Conservation (phyloP, 2,113 vertebrate genomes). For the Baryphthengus martii region DNA sequence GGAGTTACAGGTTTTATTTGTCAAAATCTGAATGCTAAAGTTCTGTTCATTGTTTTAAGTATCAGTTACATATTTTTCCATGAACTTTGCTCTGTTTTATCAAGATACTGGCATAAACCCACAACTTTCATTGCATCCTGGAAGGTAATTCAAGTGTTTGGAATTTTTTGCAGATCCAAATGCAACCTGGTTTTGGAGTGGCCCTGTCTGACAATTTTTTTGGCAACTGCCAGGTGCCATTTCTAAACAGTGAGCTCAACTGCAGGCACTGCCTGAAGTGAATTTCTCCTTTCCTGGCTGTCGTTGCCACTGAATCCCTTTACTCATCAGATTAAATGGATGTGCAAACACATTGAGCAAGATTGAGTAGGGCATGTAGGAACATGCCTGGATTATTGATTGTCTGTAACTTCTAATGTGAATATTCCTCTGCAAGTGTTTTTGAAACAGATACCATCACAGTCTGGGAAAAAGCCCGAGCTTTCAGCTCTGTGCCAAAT, state of each 20-base stretch:
- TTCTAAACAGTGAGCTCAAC: not conserved
- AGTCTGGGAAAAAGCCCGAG: not conserved
- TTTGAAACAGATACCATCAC: not conserved
- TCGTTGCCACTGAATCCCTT: not conserved
- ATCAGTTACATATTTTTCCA: not conserved
- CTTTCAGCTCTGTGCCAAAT: not conserved
- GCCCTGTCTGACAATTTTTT: not conserved
- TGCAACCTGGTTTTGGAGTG: not conserved
- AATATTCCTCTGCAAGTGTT: not conserved
- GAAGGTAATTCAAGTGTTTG: not conserved
- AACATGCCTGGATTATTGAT: not conserved
- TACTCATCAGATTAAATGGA: not conserved
- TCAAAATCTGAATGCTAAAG: slow-evolving; percentile 18
- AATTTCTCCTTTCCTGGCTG: not conserved
- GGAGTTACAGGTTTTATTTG: slow-evolving; percentile 44
- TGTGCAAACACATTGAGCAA: not conserved
- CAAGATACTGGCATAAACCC: not conserved
- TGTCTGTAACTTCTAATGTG: not conserved
- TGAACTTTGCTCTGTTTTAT: not conserved
- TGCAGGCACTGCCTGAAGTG: not conserved
- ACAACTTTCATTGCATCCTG: not conserved
- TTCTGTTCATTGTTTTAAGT: not conserved
- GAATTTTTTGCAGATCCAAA: not conserved
- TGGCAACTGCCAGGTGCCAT: not conserved
- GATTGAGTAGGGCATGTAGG: not conserved